Evolutionary conservation across 1,140 invertebrate species (phyloP), one percentile per base, ranked within the genome.

Genomic region (Cotesia vestalis): DNA sequence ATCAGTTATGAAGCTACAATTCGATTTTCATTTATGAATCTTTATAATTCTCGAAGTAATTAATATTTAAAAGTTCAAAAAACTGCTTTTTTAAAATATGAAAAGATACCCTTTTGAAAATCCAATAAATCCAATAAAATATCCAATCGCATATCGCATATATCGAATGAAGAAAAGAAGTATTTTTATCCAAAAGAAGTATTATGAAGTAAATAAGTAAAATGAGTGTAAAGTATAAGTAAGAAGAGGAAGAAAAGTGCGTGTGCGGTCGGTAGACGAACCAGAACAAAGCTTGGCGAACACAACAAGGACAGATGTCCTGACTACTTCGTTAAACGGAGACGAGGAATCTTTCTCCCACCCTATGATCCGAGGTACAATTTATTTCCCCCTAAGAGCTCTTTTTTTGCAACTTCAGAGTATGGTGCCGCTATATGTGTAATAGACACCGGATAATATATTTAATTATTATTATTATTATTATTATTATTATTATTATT

Each of bases 211-310:
- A 17, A 59, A 17, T 20, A 17, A 59, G 4, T 20, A 17, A 14
- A 9, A 9, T 11, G 57, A 59, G 17, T 20, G 9, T 59, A 9
- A 11, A 34, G 17, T 17, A 2, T 34, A 59, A 20, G 38, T 17
- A 51, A 27, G 14, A 46, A 66, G 63, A 66, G 46, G 20, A 66
- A 66, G 38, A 66, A 66, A 52, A 66, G 63, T 66, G 63, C 63
- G 63, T 66, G 63, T 66, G 63, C 46, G 63, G 63, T 66, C 63
- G 63, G 38, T 66, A 66, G 63, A 66, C 38, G 63, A 46, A 66
- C 63, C 38, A 66, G 63, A 66, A 66, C 63, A 66, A 66, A 66
- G 63, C 63, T 52, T 51, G 17, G 63, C 46, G 17, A 51, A 66
- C 17, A 40, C 17, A 40, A 66, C 36, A 46, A 66, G 35, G 63